Evolutionary conservation across 2,797 vertebrate genomes (phyloP).

Genomic region (Podargus strigoides): DNA sequence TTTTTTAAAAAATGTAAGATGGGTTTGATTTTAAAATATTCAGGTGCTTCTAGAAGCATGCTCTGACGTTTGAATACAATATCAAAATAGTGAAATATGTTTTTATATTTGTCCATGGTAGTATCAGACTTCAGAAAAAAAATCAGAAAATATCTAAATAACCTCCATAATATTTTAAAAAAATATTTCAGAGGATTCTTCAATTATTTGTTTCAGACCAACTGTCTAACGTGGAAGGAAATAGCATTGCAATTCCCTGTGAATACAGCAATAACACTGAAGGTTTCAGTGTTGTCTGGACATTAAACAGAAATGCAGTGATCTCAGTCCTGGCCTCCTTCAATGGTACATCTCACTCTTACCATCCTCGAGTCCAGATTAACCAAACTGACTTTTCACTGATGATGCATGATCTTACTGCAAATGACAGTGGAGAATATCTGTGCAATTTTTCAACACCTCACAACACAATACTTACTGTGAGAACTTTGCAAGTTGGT

Average conservation of each 20-base stretch:
- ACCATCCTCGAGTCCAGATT: background rate
- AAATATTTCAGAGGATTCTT: background rate
- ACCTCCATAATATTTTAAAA: background rate
- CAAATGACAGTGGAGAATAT: slow-evolving; percentile 31
- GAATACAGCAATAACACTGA: background rate
- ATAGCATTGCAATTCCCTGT: background rate
- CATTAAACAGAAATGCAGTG: background rate
- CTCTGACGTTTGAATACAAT: background rate
- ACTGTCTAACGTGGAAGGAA: background rate
- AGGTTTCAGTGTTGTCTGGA: slow-evolving; percentile 23
- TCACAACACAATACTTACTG: slow-evolving; percentile 12
- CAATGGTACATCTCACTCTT: background rate
- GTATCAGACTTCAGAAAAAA: background rate
- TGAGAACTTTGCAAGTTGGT: slow-evolving; percentile 32
- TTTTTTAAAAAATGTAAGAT: background rate
- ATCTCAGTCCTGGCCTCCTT: slow-evolving; percentile 23
- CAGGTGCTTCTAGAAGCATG: background rate
- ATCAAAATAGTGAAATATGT: background rate
- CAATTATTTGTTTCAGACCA: slow-evolving; percentile 31
- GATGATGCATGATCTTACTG: background rate
- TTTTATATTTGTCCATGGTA: background rate
- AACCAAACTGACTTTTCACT: background rate
- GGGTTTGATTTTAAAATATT: background rate
- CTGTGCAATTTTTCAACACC: slow-evolving; percentile 52
- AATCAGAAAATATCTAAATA: background rate